Evolutionary conservation across 2,113 vertebrate species (phyloP), one percentile per base, ranked within the genome.

Genomic region (Macquaria australasica): DNA sequence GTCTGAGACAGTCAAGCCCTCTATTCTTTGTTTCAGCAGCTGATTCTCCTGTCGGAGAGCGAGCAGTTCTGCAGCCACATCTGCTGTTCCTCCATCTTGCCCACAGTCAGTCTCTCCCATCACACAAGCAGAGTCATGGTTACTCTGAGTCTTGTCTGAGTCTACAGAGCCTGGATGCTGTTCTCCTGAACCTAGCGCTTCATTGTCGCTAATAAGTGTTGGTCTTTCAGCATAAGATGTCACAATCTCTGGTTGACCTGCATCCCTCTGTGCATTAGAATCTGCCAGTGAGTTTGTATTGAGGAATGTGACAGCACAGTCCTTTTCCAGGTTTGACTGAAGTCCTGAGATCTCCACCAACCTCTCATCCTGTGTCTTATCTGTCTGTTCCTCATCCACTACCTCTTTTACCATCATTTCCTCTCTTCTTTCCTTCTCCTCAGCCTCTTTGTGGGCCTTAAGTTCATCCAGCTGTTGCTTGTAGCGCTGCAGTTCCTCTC

Each of bases 401-500:
- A 55, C 53, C 20, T 43, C 55, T 53, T 60, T 16, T 21, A 59
- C 12, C 0, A 18, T 66, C 25, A 53, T 51, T 28, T 62, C 56
- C 8, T 73, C 34, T 31, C 5, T 53, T 80, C 62, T 70, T 39
- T 37, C 28, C 62, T 25, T 67, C 15, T 62, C 23, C 20, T 56
- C 67, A 15, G 37, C 72, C 3, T 59, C 45, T 73, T 28, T 74
- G 72, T 83, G 53, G 10, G 56, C 78, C 73, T 87, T 88, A 21
- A 94, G 82, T 25, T 28, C 37, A 1, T 73, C 62, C 81, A 96
- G 79, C 71, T 92, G 84, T 67, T 81, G 78, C 31, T 83, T 90
- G 75, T 82, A 92, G 31, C 12, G 68, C 31, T 89, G 89, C 77
- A 96, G 89, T 90, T 95, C 92, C 70, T 88, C 79, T 79, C 69